Base-by-base conservation (phyloP, 2,888 invertebrate genomes). In the Microplitis deprimator region DNA sequence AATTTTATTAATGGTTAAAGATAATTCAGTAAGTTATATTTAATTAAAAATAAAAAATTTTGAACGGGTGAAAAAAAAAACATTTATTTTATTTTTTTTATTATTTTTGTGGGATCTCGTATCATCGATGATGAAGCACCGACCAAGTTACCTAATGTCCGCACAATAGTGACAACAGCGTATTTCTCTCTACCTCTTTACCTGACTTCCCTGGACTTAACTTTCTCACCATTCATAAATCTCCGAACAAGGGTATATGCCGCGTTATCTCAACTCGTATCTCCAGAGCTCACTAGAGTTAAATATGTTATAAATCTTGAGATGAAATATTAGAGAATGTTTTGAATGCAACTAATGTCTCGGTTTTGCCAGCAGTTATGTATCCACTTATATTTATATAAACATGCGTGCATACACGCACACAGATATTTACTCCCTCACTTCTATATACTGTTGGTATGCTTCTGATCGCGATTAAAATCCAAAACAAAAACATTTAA, bases 301-400 rank as follows among this genome's bases (percentile, higher is more conserved):
- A 86, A 86, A 85, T 85, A 84, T 83, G 82, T 85, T 85, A 86
- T 86, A 85, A 86, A 86, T 85, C 80, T 80, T 82, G 78, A 73
- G 77, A 81, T 82, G 83, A 82, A 85, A 83, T 82, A 85, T 85
- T 85, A 82, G 83, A 81, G 84, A 83, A 83, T 81, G 82, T 81
- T 77, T 83, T 80, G 82, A 85, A 84, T 81, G 83, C 81, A 77
- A 79, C 84, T 84, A 79, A 79, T 73, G 67, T 73, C 59, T 65
- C 17, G 72, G 72, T 62, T 39, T 64, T 64, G 41, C 72, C 65
- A 72, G 40, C 65, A 72, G 40, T 64, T 72, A 72, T 72, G 20
- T 64, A 38, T 65, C 16, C 67, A 67, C 16, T 38, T 17, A 62
- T 20, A 67, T 39, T 67, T 29, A 7, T 13, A 38, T 20, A 67